These are phyloP conservation scores for Cenopis cana DNA, from an alignment of 2,888 invertebrate genomes.

Conservation along the genomic window DNA sequence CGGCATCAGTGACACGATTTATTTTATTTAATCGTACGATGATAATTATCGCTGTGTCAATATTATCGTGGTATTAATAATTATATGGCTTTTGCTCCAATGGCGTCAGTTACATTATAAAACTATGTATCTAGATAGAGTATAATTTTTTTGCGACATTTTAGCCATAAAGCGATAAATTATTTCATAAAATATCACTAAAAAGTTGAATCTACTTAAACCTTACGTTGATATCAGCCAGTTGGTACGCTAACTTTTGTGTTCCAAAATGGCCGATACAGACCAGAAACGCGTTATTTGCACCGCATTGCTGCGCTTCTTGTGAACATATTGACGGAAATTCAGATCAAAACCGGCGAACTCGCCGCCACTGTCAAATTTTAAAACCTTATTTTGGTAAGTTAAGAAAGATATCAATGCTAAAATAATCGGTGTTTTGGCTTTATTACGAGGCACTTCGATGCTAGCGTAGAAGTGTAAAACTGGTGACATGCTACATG, in stretches of 20 bases:
- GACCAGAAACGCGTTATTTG: constrained; percentile 48
- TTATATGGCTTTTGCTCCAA: too few relatives aligned
- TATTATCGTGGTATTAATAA: too few relatives aligned
- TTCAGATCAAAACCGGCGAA: constrained; percentile 59
- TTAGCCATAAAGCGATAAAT: background rate
- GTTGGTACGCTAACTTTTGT: constrained; percentile 32
- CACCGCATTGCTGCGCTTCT: constrained; percentile 71
- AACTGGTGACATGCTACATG: background rate
- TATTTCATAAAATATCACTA: background rate
- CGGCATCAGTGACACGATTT: too few relatives aligned
- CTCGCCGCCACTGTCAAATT: constrained; percentile 67
- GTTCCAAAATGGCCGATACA: constrained; percentile 58
- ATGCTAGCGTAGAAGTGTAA: background rate
- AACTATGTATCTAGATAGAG: background rate
- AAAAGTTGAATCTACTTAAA: constrained; percentile 17
- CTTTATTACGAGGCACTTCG: background rate
- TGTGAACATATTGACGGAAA: constrained; percentile 49
- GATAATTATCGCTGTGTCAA: too few relatives aligned
- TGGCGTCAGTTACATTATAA: too few relatives aligned
- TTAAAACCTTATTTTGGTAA: constrained; percentile 43
- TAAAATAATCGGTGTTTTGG: background rate
- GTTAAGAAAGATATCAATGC: constrained; percentile 12
- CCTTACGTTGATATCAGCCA: constrained; percentile 5
- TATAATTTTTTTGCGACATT: background rate
- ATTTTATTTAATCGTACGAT: too few relatives aligned